These are phyloP conservation scores for Gymnoscopelus microlampas DNA, from an alignment of 2,797 vertebrate genomes.

Conservation along the genomic window DNA sequence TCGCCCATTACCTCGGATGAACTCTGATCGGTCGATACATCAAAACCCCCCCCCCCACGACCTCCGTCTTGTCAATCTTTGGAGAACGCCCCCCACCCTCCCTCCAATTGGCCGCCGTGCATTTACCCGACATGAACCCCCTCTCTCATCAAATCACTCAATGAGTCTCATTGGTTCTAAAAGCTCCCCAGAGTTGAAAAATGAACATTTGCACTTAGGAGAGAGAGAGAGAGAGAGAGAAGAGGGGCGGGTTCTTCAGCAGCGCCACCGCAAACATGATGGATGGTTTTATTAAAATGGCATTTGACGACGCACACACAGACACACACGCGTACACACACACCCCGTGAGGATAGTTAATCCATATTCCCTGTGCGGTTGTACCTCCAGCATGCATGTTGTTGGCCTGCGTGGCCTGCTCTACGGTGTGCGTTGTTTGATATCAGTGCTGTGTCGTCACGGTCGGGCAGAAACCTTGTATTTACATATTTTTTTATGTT, in stretches of 20 bases:
- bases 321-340: neutral
- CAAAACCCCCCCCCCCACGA: constrained; percentile 11
- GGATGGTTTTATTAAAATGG: constrained; percentile 30
- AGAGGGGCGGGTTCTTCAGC: neutral
- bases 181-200: constrained; percentile 12
- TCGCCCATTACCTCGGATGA: constrained; percentile 22
- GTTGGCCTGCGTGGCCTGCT: neutral
- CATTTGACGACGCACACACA: constrained; percentile 1
- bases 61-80: constrained; percentile 26
- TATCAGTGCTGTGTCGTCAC: neutral
- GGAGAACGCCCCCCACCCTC: neutral
- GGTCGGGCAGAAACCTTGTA: too few relatives aligned
- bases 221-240: too few relatives aligned
- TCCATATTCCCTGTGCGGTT: neutral
- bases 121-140: constrained; percentile 39
- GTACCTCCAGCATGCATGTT: neutral
- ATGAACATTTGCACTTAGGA: constrained; percentile 20
- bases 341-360: neutral
- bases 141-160: constrained; percentile 34
- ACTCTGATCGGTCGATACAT: constrained; percentile 45
- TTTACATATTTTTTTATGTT: too few relatives aligned
- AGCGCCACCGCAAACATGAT: constrained; percentile 7
- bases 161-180: constrained; percentile 31
- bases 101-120: constrained; percentile 14
- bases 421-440: neutral